phyloP scores from a whole-genome alignment of 2,113 vertebrate species.

The Oryzias woworae region DNA sequence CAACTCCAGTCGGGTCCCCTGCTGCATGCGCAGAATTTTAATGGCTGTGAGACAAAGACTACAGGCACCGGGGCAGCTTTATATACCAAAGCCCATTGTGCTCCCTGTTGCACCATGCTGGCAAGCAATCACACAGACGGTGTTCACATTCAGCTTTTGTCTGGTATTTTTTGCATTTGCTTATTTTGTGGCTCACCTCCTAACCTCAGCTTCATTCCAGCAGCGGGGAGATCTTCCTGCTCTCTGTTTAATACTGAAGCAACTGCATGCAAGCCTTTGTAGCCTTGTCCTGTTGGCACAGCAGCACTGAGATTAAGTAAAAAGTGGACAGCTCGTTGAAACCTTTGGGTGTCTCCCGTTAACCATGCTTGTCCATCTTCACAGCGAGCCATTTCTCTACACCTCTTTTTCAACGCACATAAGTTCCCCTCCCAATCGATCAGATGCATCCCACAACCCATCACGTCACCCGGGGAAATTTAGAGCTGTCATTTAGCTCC shows the following conservation, averaged over 20 bases:
- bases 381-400: background rate
- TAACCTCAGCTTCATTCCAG: slow-evolving; percentile 35
- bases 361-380: slow-evolving; percentile 6
- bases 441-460: slow-evolving; percentile 1
- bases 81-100: slow-evolving; percentile 72
- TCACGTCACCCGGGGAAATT: slow-evolving; percentile 56
- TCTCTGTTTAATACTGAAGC: slow-evolving; percentile 62
- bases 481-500: slow-evolving; percentile 57
- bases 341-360: slow-evolving; percentile 26
- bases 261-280: slow-evolving; percentile 38
- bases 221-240: slow-evolving; percentile 39
- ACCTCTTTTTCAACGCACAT: background rate
- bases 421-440: slow-evolving; percentile 23
- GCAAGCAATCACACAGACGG: slow-evolving; percentile 70
- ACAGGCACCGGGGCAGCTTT: slow-evolving; percentile 66
- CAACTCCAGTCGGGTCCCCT: slow-evolving; percentile 62
- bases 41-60: slow-evolving; percentile 75
- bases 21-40: slow-evolving; percentile 73
- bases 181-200: slow-evolving; percentile 55
- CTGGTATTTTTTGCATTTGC: slow-evolving; percentile 34
- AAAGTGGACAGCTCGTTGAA: slow-evolving; percentile 16
- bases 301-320: slow-evolving; percentile 30
- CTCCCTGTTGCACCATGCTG: slow-evolving; percentile 62
- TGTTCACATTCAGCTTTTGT: slow-evolving; percentile 64
- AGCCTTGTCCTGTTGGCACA: slow-evolving; percentile 30